Evolutionary conservation across 2,888 invertebrate species (phyloP), one percentile per base, ranked within the genome.

Genomic region (Stomorhina lunata): DNA sequence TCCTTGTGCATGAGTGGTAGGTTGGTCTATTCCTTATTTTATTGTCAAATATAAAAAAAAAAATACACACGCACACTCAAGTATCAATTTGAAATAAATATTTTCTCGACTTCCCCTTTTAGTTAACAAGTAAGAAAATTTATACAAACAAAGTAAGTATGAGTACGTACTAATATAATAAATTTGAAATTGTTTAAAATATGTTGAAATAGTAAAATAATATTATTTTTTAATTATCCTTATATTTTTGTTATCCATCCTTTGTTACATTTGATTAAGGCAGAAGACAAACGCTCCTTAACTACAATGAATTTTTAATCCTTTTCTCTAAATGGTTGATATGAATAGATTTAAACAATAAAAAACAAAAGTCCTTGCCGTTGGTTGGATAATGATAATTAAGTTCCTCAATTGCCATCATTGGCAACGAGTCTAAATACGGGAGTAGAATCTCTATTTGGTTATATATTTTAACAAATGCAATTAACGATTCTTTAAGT

Each of bases 191-290:
- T 59, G 2, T 48, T 45, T 50, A 22, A 50, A 69, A 43, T 22
- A 59, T 7, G 50, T 7, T 50, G 12, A 61, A 50, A 43, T 68
- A 1, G 29, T 66, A 65, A 75, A 78, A 79, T 50, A 81, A 81
- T 82, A 79, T 82, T 79, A 71, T 75, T 79, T 79, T 82, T 79
- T 79, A 82, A 79, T 82, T 82, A 79, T 79, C 15, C 68, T 65
- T 61, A 12, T 57, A n/a, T 12, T 69, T 71, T 59, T 43, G 4
- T 48, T 32, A n/a, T 40, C 15, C 17, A 40, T 27, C 9, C 17
- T 27, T 53, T 37, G 1, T 50, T 32, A 66, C 27, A 63, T 65
- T 53, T 59, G 55, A 71, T 78, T 59, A 22, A 4, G 4, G 17
- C 25, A 34, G 22, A 57, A 63, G 9, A n/a, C 17, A 34, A 50